These are phyloP conservation scores for Rugalucina vietnamica DNA, from an alignment of 2,888 invertebrate species.

Conservation along the genomic window DNA sequence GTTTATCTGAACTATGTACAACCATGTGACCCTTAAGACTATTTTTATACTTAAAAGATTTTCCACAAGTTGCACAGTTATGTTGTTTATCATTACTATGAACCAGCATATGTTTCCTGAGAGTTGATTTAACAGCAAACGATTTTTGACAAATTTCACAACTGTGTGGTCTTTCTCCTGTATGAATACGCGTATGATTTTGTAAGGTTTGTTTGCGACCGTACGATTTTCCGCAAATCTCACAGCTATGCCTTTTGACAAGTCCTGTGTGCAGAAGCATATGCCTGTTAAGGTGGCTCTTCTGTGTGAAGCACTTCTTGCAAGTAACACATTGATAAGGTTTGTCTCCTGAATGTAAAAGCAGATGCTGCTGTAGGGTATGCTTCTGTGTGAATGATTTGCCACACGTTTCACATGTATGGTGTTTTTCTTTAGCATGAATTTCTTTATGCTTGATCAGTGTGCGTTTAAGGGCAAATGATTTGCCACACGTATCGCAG, in stretches of 20 bases:
- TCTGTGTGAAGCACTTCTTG: not conserved
- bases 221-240: not conserved
- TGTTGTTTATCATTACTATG: not conserved
- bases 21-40: not conserved
- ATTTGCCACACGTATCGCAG: not conserved
- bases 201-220: not conserved
- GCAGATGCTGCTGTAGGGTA: not conserved
- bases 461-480: too few species aligned
- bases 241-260: not conserved
- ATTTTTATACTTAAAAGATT: not conserved
- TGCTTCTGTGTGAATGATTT: not conserved
- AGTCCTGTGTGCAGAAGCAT: not conserved
- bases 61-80: not conserved
- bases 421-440: not conserved
- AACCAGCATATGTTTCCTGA: not conserved
- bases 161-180: not conserved
- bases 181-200: not conserved
- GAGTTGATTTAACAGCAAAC: not conserved
- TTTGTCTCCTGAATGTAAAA: not conserved
- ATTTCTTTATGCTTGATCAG: not conserved
- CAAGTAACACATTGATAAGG: not conserved
- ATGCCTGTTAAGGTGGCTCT: not conserved
- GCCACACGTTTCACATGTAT: not conserved
- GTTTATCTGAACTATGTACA: not conserved
- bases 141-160: not conserved